phyloP scores from a whole-genome alignment of 2,113 vertebrate genomes.

The Petrocephalus microphthalmus region DNA sequence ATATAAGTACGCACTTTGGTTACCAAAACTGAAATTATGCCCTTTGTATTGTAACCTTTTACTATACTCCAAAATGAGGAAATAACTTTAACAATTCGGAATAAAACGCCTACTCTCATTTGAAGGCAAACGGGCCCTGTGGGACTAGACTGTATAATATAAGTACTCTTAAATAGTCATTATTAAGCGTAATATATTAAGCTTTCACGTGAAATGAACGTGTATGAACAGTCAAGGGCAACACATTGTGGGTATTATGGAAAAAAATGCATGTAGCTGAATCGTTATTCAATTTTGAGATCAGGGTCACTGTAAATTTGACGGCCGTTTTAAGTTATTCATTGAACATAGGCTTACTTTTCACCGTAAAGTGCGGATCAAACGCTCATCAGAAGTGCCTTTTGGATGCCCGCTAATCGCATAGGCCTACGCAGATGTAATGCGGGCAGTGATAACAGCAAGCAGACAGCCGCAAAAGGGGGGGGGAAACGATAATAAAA shows the following conservation, averaged over 20 bases:
- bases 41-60: neutral
- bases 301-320: neutral
- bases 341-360: neutral
- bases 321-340: neutral
- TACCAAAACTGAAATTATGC: neutral
- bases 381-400: neutral
- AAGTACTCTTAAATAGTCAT: neutral
- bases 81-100: neutral
- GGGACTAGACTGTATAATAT: neutral
- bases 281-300: neutral
- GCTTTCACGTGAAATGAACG: neutral
- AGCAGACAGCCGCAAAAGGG: neutral
- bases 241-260: neutral
- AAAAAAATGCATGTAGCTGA: neutral
- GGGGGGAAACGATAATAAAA: neutral
- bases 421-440: neutral
- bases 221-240: neutral
- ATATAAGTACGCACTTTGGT: neutral
- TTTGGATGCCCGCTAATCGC: neutral
- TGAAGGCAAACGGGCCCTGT: neutral
- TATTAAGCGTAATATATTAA: neutral
- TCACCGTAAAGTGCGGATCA: neutral
- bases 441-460: too few relatives aligned
- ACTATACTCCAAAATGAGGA: neutral
- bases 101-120: neutral